Base-by-base conservation (phyloP, 1,140 invertebrate species). In the Papilio polytes region DNA sequence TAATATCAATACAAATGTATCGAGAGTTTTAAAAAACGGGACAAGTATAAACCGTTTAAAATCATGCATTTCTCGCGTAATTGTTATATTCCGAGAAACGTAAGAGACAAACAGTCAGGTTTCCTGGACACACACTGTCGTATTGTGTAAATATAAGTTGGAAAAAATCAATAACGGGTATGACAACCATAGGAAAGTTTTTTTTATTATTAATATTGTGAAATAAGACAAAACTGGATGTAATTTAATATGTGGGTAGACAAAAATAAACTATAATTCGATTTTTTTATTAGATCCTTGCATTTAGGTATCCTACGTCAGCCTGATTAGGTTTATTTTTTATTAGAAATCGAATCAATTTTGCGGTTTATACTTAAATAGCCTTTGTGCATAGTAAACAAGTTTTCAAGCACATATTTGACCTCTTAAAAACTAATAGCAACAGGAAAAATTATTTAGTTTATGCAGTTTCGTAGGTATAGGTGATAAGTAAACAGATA, bases 71-170 rank as follows among this genome's bases (percentile, higher is more conserved):
- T 70, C 26, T 31, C 63, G 13, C 13, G 63, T 31, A 70, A 70
- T 31, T 31, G 26, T 70, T 70, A 31, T 15, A 70, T 70, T 70
- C 63, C 13, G 13, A 15, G 63, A 63, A 70, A 70, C 63, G 9
- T 70, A 36, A 31, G 9, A 59, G 59, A 70, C 63, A 31, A 70
- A 70, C 63, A 15, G 26, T 31, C 22, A 6, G 10, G 26, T 70
- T 70, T 70, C 63, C 63, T 70, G 63, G 63, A 31, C 63, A 70
- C 26, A 70, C 59, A 63, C 31, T 70, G 63, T 63, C 9, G 1
- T 31, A 66, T 66, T 26, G 59, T 70, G 59, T 26, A 63, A 63
- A 63, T 63, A 63, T 12, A 22, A 63, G 20, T 12, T 63, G 56
- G 22, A 18, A 63, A n/a, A 56, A 56, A 56, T n/a, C 53, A 56